Percentiles rank a stretch among this genome's conserved stretches.
These are phyloP conservation scores for Bilobella aurantiaca DNA, from an alignment of 1,140 invertebrate species.

Conservation along the genomic window DNA sequence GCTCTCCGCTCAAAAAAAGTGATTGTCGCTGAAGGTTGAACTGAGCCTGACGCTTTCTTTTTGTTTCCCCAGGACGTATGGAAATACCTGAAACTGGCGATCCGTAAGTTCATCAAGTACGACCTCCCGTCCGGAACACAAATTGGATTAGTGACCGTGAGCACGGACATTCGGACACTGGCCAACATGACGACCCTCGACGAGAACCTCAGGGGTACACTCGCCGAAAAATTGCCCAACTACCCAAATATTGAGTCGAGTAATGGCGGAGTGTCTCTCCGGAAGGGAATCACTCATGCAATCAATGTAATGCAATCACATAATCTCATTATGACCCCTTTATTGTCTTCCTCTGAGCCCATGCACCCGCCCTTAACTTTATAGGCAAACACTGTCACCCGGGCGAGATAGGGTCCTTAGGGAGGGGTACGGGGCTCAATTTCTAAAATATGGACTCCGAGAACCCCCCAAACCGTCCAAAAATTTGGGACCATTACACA, in stretches of 20 bases:
- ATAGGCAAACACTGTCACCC: constrained; percentile 22
- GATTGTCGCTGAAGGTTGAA: too few species aligned
- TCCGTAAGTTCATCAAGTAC: constrained; percentile 35
- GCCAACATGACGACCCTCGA: constrained; percentile 28
- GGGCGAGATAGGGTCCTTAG: neutral
- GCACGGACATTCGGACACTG: constrained; percentile 28
- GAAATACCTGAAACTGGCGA: constrained; percentile 33
- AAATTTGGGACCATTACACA: neutral
- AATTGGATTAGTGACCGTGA: constrained; percentile 34
- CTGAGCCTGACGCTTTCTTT: neutral
- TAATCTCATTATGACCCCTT: constrained; percentile 15
- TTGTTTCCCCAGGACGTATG: constrained; percentile 23
- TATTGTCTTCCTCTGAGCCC: neutral
- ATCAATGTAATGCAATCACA: constrained; percentile 34
- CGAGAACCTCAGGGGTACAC: constrained; percentile 20
- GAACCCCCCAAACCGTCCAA: neutral
- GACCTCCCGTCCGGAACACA: constrained; percentile 29
- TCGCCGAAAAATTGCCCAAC: constrained; percentile 33
- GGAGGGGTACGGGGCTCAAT: neutral
- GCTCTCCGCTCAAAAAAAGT: too few species aligned
- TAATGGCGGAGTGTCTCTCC: constrained; percentile 23
- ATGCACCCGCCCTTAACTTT: neutral
- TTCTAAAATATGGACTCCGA: neutral
- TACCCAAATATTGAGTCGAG: constrained; percentile 29
- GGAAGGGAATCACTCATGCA: constrained; percentile 33